Conservation (phyloP, 2,888 invertebrate species). For the Pristionchus exspectatus region DNA sequence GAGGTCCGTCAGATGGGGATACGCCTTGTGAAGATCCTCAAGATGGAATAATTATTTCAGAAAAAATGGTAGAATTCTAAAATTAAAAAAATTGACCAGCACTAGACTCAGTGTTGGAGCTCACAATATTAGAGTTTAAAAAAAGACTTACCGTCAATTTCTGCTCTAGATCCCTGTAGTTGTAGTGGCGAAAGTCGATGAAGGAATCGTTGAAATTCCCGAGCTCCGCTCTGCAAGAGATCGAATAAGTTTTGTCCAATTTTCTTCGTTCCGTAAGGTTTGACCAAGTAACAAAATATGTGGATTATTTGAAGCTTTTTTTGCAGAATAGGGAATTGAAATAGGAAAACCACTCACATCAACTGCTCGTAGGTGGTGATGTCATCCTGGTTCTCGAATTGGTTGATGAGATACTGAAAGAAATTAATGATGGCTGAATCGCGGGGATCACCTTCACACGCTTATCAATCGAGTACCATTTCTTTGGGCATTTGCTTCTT, state of each 20-base stretch:
- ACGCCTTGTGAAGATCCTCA: constrained; percentile 65
- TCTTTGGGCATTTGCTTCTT: too few species aligned
- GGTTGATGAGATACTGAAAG: constrained; percentile 57
- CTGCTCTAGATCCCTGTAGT: constrained; percentile 62
- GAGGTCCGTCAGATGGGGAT: constrained; percentile 78
- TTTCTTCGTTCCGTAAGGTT: neutral
- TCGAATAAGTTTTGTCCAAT: neutral
- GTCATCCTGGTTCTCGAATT: constrained; percentile 66
- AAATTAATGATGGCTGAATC: neutral
- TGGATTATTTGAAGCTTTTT: too few species aligned
- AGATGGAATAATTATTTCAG: neutral
- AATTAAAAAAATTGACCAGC: neutral
- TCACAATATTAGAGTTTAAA: neutral
- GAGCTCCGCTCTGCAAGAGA: neutral
- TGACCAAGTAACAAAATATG: too few species aligned
- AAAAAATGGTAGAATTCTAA: neutral
- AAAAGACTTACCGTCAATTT: constrained; percentile 53
- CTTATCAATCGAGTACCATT: too few species aligned
- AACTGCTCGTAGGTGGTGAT: constrained; percentile 63
- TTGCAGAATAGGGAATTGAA: neutral
- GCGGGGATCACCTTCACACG: too few species aligned
- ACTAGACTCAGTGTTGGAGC: neutral
- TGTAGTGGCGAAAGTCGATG: constrained; percentile 62
- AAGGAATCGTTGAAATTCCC: constrained; percentile 55
- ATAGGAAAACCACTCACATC: constrained; percentile 14